Evolutionary conservation across 1,140 invertebrate genomes (phyloP), one percentile per base, ranked within the genome.

Genomic region (Calliphora vicina): DNA sequence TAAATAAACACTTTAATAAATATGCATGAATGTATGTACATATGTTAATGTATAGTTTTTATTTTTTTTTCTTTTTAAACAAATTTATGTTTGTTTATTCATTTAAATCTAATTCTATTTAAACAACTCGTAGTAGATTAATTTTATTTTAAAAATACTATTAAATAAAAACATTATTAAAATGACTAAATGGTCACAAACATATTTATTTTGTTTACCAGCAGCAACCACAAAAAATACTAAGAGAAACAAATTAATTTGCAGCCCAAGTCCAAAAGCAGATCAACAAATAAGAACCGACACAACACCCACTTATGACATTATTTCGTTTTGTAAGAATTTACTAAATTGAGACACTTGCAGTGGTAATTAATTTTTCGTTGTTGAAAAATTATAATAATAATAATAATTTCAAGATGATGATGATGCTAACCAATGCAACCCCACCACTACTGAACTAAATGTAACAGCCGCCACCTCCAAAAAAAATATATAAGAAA

Each of bases 341-440:
- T 76, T 23, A 43, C 74, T 43, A 45, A 78, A 78, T 78, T 78
- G 74, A 78, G 74, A 78, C 74, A 78, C 74, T 78, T 78, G 74
- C 74, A 78, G 74, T 78, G 74, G 74, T 43, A 78, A 78, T 78
- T 78, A 78, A 78, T 78, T 78, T 78, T 78, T 43, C 17, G 17
- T 57, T 57, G 50, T n/a, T 17, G 15, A 57, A 57, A 57, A 57
- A 57, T 57, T 15, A 57, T 23, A 9, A 23, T 57, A n/a, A 57
- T 23, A 9, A 23, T 9, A 67, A 67, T 20, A 67, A 23, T 20
- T 23, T 67, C n/a, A 67, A 67, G 23, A 67, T 67, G 61, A 67
- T 20, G 50, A 2, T n/a, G 50, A 6, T 57, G 50, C 50, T 57
- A 57, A 57, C 6, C 50, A 2, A 57, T 15, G 50, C n/a, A n/a